Conservation (phyloP, 2,113 vertebrate species). For the Rhipidura dahli region DNA sequence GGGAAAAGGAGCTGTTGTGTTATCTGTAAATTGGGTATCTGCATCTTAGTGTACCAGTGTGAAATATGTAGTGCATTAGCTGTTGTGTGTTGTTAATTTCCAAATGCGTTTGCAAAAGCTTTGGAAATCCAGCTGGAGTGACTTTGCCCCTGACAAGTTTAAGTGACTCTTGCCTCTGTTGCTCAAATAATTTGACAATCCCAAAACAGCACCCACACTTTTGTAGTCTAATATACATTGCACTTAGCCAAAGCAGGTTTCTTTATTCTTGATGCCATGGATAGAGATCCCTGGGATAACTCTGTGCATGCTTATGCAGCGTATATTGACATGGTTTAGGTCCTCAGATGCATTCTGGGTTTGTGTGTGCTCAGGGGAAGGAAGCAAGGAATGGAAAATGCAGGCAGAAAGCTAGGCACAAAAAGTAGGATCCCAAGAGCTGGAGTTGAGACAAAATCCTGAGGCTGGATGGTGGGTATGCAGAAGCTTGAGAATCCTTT, state of each 20-base stretch:
- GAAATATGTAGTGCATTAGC: neutral
- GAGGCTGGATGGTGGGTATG: neutral
- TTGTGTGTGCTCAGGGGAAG: neutral
- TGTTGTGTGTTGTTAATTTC: neutral
- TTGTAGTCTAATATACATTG: neutral
- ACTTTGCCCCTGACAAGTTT: neutral
- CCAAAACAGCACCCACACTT: neutral
- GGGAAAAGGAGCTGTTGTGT: neutral
- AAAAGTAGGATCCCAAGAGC: neutral
- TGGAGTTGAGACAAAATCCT: neutral
- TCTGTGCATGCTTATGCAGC: fast-evolving
- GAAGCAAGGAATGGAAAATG: neutral
- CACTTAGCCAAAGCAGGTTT: neutral
- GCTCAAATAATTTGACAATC: neutral
- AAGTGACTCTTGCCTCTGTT: neutral
- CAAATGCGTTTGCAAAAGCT: constrained; percentile 2
- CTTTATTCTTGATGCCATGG: neutral
- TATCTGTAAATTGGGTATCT: constrained; percentile 34
- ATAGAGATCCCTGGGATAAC: neutral
- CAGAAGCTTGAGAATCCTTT: neutral
- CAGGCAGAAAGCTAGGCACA: neutral
- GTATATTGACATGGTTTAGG: neutral
- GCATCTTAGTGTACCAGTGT: neutral
- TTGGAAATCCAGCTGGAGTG: neutral
- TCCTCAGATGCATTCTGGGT: neutral